Base-by-base conservation (phyloP, 2,113 vertebrate species). In the Helogale parvula region DNA sequence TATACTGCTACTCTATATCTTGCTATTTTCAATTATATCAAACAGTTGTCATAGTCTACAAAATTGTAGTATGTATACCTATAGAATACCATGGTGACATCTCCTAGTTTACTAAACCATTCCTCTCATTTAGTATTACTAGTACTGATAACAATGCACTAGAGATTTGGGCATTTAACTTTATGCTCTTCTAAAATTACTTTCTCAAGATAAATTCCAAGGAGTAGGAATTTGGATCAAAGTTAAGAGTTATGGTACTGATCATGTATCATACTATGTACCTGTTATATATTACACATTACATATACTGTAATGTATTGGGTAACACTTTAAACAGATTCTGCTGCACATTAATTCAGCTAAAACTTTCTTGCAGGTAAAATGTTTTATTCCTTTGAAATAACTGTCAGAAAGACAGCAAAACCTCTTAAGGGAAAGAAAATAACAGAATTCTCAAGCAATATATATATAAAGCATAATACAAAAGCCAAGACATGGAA, bases 351-450 rank as follows among this genome's bases (percentile, higher is more conserved):
- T 57, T 41, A 85, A 82, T 85, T 71, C 31, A 33, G 47, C 15
- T 71, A 45, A 85, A 93, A 92, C 35, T 86, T 91, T 92, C 68
- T 74, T 71, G 17, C 65, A 17, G 23, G 27, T 86, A 92, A 90
- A 84, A 25, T 45, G 31, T 92, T 94, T 94, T 81, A 33, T 47
- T 92, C 27, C 72, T 92, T 89, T 90, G 23, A 98, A 97, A 35
- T 68, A 96, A 90, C 41, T 74, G 14, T 94, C 65, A 95, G 52
- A 50, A 88, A 88, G 54, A 88, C 10, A 93, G n/a, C 27, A 90
- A 97, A 69, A 76, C 19, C 11, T 96, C 47, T 72, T 89, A 77
- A 57, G 52, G 95, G 93, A 92, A 96, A 85, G 91, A 92, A 96
- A 85, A 92, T 17, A 94, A 45, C 1, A 88, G 35, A 93, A 66